Percentiles rank a stretch among this genome's conserved stretches.
Conservation (phyloP, 1,140 invertebrate species). For the Papilio aristodemus region DNA sequence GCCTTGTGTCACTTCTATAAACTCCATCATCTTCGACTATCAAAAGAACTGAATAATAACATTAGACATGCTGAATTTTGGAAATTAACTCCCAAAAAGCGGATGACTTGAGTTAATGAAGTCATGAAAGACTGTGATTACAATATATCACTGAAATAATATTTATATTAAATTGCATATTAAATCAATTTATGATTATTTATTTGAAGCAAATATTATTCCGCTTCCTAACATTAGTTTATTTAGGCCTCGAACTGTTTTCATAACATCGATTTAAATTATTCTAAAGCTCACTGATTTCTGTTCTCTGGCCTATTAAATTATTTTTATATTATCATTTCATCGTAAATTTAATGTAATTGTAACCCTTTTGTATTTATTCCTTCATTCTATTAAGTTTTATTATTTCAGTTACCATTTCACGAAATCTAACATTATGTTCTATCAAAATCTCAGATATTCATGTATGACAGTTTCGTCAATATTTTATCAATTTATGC, state of each 20-base stretch:
- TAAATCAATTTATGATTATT: neutral
- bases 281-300: constrained; percentile 8
- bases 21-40: no score
- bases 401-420: neutral
- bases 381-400: neutral
- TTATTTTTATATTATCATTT: constrained; percentile 15
- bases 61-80: no score
- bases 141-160: neutral
- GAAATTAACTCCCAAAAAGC: no score
- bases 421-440: neutral
- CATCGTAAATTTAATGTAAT: neutral
- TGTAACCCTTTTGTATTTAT: constrained; percentile 1
- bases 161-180: neutral
- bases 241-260: constrained; percentile 3
- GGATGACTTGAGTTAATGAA: no score
- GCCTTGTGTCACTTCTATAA: no score
- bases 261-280: constrained; percentile 1
- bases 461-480: no score
- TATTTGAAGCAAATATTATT: neutral
- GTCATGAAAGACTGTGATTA: no score
- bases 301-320: constrained; percentile 3
- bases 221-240: constrained; percentile 1
- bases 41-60: no score
- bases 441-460: neutral
- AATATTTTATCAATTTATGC: no score